Evolutionary conservation across 2,888 invertebrate species (phyloP), one percentile per base, ranked within the genome.

Genomic region (Ormia ochracea): DNA sequence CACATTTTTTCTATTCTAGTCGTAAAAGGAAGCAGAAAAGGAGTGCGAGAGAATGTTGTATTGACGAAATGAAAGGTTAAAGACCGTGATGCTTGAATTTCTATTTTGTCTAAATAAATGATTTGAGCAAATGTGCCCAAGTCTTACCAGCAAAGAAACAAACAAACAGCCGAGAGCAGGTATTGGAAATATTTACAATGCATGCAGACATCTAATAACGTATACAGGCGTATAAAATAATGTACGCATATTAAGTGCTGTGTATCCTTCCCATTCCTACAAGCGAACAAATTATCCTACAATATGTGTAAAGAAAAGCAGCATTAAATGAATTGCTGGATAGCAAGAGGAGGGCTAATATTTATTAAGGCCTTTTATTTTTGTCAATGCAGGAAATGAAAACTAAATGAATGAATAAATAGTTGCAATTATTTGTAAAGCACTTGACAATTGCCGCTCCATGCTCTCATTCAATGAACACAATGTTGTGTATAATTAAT

Each of bases 1-100:
- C 61, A 63, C 21, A 26, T 43, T 63, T 43, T 26, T 59, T 31
- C 9, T n/a, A n/a, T n/a, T n/a, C n/a, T n/a, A n/a, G n/a, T n/a
- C n/a, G n/a, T n/a, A 41, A 72, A 21, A 23, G 4, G 12, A 0
- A 10, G 10, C 7, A 52, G n/a, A n/a, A n/a, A 52, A 14, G 26
- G 43, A 19, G 63, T 33, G 21, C 31, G n/a, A 45, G 45, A 21
- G 17, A n/a, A 38, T 48, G 58, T 87, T 85, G 83, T 86, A 84
- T 86, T 84, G 84, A 87, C 85, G 85, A 84, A 87, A 75, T 56
- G 38, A 76, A 76, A 80, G 80, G 80, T 84, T 83, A 86, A 83
- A 82, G 79, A 80, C 76, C 80, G 76, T 80, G 72, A 76, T 61
- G 61, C 75, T 65, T 76, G 76, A 76, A 63, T 72, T 54, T 48